phyloP scores from a whole-genome alignment of 2,113 vertebrate genomes.

The Nothobranchius furzeri region DNA sequence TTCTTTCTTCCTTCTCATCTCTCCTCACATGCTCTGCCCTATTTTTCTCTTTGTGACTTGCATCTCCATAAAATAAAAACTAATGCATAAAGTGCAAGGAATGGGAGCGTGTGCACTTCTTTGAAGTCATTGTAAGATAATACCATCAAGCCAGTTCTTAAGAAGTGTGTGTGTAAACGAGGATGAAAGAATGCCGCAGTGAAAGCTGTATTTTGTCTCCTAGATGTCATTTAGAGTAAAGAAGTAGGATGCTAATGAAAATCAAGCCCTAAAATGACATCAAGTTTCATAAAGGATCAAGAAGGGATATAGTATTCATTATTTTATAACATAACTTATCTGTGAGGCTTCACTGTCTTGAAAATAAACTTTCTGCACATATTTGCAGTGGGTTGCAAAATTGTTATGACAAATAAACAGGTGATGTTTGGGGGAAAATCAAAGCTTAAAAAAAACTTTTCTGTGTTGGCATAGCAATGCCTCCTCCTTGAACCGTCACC shows the following conservation, averaged over 20 bases:
- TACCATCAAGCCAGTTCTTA: constrained; percentile 27
- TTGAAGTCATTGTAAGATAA: constrained; percentile 57
- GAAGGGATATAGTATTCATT: not conserved
- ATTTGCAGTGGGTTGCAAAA: too few relatives aligned
- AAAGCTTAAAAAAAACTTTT: too few relatives aligned
- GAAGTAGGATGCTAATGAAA: not conserved
- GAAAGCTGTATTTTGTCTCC: constrained; percentile 29
- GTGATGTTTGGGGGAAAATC: too few relatives aligned
- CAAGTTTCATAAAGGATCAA: constrained; percentile 6
- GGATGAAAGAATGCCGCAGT: constrained; percentile 36
- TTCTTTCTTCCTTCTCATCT: not conserved
- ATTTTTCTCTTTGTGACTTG: constrained; percentile 9
- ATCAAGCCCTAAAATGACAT: constrained; percentile 13
- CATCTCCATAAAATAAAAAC: constrained; percentile 36
- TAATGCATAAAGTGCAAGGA: constrained; percentile 32
- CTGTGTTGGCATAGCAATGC: too few relatives aligned
- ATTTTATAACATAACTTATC: not conserved
- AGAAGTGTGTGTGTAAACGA: constrained; percentile 43
- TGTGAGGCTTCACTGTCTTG: constrained; percentile 1
- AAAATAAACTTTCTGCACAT: not conserved
- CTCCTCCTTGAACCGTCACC: too few relatives aligned
- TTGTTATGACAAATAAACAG: too few relatives aligned
- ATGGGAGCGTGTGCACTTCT: constrained; percentile 40
- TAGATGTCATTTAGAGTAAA: constrained; percentile 15
- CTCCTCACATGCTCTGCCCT: constrained; percentile 15